Percentiles rank a stretch among this genome's conserved stretches.
phyloP scores from a whole-genome alignment of 1,140 invertebrate genomes.

The Polypedilum vanderplanki region DNA sequence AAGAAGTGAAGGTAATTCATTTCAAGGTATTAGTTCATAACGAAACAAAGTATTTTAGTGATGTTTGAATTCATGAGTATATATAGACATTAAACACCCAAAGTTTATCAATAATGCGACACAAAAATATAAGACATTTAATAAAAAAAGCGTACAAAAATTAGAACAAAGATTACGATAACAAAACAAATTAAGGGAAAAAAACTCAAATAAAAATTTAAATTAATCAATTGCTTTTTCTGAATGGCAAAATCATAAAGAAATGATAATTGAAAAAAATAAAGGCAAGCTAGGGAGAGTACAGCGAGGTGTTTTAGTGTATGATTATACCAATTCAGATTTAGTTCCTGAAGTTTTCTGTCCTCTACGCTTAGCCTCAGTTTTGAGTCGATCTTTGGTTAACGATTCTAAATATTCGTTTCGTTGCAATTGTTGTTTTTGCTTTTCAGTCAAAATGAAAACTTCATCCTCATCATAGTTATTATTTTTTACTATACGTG shows the following conservation, averaged over 20 bases:
- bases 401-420: constrained; percentile 47
- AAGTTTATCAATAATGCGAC: no score
- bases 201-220: no score
- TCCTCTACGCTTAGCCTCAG: constrained; percentile 53
- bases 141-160: no score
- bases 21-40: no score
- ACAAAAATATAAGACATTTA: no score
- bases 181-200: no score
- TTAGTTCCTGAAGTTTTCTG: constrained; percentile 55
- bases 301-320: not conserved
- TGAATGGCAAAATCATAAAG: not conserved
- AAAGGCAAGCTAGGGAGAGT: constrained; percentile 16
- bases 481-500: not conserved
- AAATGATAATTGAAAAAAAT: constrained; percentile 27
- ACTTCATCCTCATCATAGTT: not conserved
- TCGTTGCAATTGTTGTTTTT: constrained; percentile 31
- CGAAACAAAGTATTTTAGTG: no score
- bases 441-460: constrained; percentile 29
- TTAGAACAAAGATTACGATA: no score
- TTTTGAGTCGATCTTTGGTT: constrained; percentile 55
- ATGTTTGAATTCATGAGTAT: no score
- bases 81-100: no score
- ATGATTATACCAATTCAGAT: constrained; percentile 51
- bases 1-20: no score
- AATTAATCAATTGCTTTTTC: no score